phyloP scores from a whole-genome alignment of 2,113 vertebrate species.

The Hemiprocne comata region DNA sequence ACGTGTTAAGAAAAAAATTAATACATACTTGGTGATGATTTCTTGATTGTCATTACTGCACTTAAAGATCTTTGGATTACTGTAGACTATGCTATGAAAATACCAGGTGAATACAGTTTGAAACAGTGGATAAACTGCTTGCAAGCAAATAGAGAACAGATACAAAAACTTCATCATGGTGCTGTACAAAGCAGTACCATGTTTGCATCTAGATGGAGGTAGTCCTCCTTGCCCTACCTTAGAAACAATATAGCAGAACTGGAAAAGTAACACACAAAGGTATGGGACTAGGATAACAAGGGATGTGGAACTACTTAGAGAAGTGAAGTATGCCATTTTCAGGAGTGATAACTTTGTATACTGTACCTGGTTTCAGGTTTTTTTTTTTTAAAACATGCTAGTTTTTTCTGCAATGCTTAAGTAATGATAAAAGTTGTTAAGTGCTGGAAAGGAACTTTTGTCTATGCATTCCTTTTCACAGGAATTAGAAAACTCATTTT shows the following conservation, averaged over 20 bases:
- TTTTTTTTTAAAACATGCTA: neutral
- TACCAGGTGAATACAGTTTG: neutral
- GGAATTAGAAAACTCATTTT: neutral
- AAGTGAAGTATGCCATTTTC: neutral
- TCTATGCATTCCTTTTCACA: neutral
- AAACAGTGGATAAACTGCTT: neutral
- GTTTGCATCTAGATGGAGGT: neutral
- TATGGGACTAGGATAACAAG: neutral
- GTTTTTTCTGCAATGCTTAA: neutral
- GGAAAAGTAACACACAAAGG: neutral
- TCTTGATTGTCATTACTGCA: neutral
- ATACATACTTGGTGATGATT: neutral
- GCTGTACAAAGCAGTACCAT: neutral
- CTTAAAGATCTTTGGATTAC: neutral
- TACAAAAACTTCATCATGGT: neutral
- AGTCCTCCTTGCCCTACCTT: neutral
- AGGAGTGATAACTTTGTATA: neutral
- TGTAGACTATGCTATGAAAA: neutral
- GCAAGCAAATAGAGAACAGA: neutral
- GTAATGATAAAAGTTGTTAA: neutral
- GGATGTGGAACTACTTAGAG: neutral
- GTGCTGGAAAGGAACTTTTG: neutral
- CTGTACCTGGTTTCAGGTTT: neutral
- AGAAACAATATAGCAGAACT: neutral
- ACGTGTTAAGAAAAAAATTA: neutral